Base-by-base conservation (phyloP, 2,797 vertebrate species). In the Ceyx erithaca region DNA sequence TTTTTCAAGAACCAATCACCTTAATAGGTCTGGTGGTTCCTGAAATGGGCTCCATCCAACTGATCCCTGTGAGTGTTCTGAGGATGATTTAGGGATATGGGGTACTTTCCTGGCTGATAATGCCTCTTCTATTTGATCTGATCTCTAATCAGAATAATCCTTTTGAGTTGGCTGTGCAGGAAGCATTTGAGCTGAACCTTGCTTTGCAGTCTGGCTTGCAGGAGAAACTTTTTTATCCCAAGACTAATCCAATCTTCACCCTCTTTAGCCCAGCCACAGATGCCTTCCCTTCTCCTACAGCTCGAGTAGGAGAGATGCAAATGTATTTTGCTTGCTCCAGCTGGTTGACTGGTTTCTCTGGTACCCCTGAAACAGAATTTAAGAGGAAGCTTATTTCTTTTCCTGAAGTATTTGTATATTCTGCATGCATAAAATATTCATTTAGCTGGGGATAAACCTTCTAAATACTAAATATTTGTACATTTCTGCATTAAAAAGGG, bases 341-440 rank as follows among this genome's bases (percentile, higher is more conserved):
- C 41, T 76, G 49, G 17, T 63, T 67, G 59, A 28, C 75, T 88
- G 35, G 17, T 69, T 82, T 89, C 51, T 81, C 75, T 82, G 49
- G 21, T 85, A 75, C 43, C 40, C 18, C n/a, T 68, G 80, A 75
- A 64, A 82, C 26, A 75, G 26, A 70, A 67, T 58, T 85, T 71
- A 87, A 85, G 63, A 82, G 71, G 43, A 82, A 49, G 15, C 28
- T 68, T 66, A 12, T 87, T 86, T 91, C 49, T 92, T 92, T 93
- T 73, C 58, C 66, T 79, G 25, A 90, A 68, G 26, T 66, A 41
- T 83, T 90, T 89, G 85, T 94, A 51, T 68, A 46, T 77, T 73
- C 71, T 72, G 33, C 61, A 26, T 46, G 41, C 33, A 82, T 77
- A 75, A 94, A 77, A 77, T 80, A 78, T 23, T 89, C 4, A 87